Conservation (phyloP, 2,797 vertebrate genomes). For the Paedocypris micromegethes region DNA sequence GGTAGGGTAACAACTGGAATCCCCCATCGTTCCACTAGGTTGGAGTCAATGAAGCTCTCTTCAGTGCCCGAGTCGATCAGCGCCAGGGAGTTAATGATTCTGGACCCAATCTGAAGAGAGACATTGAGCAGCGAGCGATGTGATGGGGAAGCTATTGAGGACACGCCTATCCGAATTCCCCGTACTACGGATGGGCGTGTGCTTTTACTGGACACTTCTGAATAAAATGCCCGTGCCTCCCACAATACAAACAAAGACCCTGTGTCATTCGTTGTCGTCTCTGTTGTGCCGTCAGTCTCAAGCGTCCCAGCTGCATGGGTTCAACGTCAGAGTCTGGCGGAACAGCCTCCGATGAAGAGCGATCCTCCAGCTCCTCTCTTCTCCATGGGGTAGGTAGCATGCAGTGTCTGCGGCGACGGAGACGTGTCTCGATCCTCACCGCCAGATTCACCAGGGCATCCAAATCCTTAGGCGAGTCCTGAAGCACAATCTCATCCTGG, state of each 20-base stretch:
- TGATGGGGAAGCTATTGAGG: not conserved
- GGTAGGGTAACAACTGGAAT: too few relatives aligned
- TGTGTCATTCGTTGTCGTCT: not conserved
- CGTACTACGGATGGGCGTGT: not conserved
- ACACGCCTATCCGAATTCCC: not conserved
- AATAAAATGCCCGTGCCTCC: not conserved
- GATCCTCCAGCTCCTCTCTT: too few relatives aligned
- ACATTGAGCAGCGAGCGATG: not conserved
- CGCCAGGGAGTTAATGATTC: not conserved
- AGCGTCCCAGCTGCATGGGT: not conserved
- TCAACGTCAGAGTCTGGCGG: not conserved
- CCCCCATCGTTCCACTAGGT: too few relatives aligned
- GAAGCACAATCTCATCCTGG: too few relatives aligned
- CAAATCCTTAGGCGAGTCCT: too few relatives aligned
- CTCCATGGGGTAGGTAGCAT: too few relatives aligned
- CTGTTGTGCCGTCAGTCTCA: not conserved
- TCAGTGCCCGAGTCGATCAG: not conserved
- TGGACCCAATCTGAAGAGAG: too few relatives aligned
- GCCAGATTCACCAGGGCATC: too few relatives aligned
- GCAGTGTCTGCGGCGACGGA: too few relatives aligned
- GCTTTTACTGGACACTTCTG: not conserved
- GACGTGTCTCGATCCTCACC: too few relatives aligned
- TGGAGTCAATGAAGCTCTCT: not conserved
- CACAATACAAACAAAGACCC: not conserved
- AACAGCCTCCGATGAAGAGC: too few relatives aligned